Base-by-base conservation (phyloP, 2,797 vertebrate species). In the Myripristis murdjan region DNA sequence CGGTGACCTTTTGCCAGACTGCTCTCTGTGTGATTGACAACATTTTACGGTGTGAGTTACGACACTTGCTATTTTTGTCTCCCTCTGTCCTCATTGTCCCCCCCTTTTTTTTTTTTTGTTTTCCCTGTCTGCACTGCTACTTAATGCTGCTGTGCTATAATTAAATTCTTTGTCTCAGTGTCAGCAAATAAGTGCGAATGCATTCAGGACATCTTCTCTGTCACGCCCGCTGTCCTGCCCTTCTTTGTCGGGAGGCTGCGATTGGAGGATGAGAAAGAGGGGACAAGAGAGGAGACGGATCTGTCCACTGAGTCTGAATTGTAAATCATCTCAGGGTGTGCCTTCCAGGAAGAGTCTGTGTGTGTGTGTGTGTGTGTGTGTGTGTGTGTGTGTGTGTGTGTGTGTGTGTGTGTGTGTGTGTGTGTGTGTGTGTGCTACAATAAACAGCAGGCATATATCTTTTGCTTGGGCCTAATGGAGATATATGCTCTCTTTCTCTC, bases 301-400 rank as follows among this genome's bases (percentile, higher is more conserved):
- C 76, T 79, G 79, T 77, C 74, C n/a, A 54, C 24, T 44, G 63
- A 55, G 65, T 69, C 41, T 72, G 52, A 80, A 75, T 88, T 73
- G 75, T 79, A 52, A 56, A 77, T 86, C 74, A 44, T 39, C 43
- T 70, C 47, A 68, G 7, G 41, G 59, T 41, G 59, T 52, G 70
- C 26, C 70, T 66, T 61, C 73, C 66, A 23, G 70, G 64, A 60
- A 60, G 49, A 80, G n/a, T n/a, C n/a, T n/a, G n/a, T n/a, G n/a
- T n/a, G n/a, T n/a, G n/a, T n/a, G n/a, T n/a, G n/a, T n/a, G n/a
- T n/a, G n/a, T n/a, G n/a, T n/a, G n/a, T n/a, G n/a, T n/a, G n/a
- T n/a, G n/a, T n/a, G n/a, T n/a, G n/a, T n/a, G n/a, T n/a, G n/a
- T n/a, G n/a, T n/a, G n/a, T n/a, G n/a, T n/a, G n/a, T n/a, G n/a